phyloP scores from a whole-genome alignment of 2,113 vertebrate genomes.

The Agapornis roseicollis region DNA sequence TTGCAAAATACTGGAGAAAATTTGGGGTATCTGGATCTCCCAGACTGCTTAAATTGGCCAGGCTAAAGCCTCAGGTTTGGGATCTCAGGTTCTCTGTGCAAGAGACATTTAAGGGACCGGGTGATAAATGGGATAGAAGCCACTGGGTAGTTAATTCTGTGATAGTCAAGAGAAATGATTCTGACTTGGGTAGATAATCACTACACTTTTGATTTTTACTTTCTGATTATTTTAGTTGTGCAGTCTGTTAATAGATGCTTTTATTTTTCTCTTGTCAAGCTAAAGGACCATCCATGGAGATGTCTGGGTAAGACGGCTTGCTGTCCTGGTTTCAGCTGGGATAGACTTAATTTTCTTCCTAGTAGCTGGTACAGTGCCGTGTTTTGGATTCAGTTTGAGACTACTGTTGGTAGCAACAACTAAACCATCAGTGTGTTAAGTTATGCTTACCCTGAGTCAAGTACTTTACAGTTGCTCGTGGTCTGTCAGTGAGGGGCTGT shows the following conservation, averaged over 20 bases:
- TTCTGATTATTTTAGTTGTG: neutral
- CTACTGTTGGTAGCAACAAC: neutral
- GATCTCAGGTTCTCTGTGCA: neutral
- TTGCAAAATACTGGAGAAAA: neutral
- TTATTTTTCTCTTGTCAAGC: conserved; percentile 64
- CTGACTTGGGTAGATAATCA: neutral
- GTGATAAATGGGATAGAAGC: neutral
- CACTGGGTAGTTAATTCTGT: neutral
- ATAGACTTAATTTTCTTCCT: neutral
- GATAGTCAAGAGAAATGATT: neutral
- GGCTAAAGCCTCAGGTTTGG: neutral
- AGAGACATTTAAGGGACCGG: neutral
- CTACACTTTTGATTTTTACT: neutral
- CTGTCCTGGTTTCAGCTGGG: conserved; percentile 12
- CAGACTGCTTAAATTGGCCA: neutral
- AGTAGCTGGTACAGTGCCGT: neutral
- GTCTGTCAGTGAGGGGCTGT: neutral
- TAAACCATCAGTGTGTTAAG: neutral
- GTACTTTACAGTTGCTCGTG: neutral
- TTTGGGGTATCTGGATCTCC: neutral
- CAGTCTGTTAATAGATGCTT: neutral
- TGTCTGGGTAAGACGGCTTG: conserved; percentile 72
- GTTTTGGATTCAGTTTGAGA: neutral
- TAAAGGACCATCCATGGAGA: conserved; percentile 72
- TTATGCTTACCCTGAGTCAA: neutral